Base-by-base conservation (phyloP, 2,113 vertebrate species). In the Alexandromys fortis region DNA sequence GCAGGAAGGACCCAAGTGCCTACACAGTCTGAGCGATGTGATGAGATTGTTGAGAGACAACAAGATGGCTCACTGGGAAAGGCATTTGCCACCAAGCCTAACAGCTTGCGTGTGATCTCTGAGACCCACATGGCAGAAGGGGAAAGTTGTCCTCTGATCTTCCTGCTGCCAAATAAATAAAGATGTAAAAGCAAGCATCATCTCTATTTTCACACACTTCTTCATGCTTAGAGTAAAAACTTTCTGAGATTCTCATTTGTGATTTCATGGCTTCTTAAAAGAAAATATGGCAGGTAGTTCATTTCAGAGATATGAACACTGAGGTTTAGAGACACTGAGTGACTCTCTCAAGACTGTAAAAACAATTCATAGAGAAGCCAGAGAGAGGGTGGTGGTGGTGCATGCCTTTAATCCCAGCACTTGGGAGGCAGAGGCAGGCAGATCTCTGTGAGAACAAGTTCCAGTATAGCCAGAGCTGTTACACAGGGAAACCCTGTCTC, bases 231-330 rank as follows among this genome's bases (percentile, higher is more conserved):
- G 0, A n/a, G n/a, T 21, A 92, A 94, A 82, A 90, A 47, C 9
- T 35, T 58, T 38, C 30, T 61, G 28, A 28, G 5, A 8, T 26
- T 68, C 45, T 63, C 45, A 49, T 61, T 85, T 70, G 13, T 82
- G 26, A 90, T 45, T 87, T 30, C 13, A 75, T 19, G 55, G 82
- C 78, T 96, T 97, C 86, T 77, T 38, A 42, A n/a, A 49, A 78
- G 75, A 94, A 91, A 96, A 65, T 61, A 68, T 83, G 83, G 38
- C 3, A 67, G 91, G 49, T 13, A 75, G 52, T 73, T 78, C 91
- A 78, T 86, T 93, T 89, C 61, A 89, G 72, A 95, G 61, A 95
- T 8, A 11, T 0, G 21, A 91, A 76, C 17, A 72, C 0, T 49
- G 38, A 95, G 52, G 26, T 63, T 86, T 24, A 13, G 24, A 49